Base-by-base conservation (phyloP, 1,140 invertebrate genomes). In the Hirudo medicinalis region DNA sequence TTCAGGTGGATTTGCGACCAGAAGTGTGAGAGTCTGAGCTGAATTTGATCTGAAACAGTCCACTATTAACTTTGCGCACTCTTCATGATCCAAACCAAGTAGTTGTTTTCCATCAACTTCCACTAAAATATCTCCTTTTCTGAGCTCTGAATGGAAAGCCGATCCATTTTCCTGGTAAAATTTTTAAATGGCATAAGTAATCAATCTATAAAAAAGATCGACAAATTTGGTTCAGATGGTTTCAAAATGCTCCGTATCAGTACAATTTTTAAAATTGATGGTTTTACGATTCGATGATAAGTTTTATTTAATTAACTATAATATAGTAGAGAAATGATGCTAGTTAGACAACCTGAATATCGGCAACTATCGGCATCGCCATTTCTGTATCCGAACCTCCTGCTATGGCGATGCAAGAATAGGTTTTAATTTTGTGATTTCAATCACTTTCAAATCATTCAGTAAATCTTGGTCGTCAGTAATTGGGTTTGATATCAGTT, bases 311-410 rank as follows among this genome's bases (percentile, higher is more conserved):
- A 15, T 13, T 49, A 49, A 49, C 11, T 49, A 49, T 36, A 36
- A 36, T 36, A 6, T 36, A 36, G 32, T 36, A 36, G 32, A 36
- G 6, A 3, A 6, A 36, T 36, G 15, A 49, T 49, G 11, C 11
- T 1, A 15, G 25, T 29, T 25, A 49, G 17, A 87, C 87, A 83
- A 95, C 92, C 83, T 95, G 92, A 79, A 97, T 94, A 82, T 94
- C 94, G 77, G 96, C 94, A 78, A 97, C 94, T 79, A 91, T 87
- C 40, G 93, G 93, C 75, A 95, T 85, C 66, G 91, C 90, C 83
- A 96, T 92, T 79, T 90, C 89, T 63, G 92, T 95, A 82, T 97
- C 94, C 74, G 90, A 89, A 68, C 94, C 94, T 72, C 94, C 94
- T 85, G 96, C 93, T 76, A 97, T 96, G 68, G 92, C 93, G 76